A percentile compares a stretch with the other conserved stretches of the same genome.
Conservation (phyloP, 1,140 invertebrate species). For the Glossosoma conforme region DNA sequence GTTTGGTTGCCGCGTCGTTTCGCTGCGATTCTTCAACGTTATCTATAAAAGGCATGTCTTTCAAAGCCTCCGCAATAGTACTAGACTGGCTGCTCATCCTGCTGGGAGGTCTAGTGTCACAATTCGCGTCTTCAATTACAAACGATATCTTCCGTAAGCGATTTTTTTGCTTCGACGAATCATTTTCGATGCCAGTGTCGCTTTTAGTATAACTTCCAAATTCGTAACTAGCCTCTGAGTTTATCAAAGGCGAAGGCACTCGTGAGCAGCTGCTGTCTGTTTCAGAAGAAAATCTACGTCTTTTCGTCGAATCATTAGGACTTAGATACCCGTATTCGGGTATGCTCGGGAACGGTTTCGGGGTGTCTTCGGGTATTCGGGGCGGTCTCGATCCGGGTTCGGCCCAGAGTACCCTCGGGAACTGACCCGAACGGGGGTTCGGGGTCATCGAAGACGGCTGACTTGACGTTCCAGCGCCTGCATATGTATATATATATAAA, state of each 20-base stretch:
- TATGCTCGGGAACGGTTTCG: conserved; percentile 9
- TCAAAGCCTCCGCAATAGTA: conserved; percentile 26
- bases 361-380: conserved; percentile 19
- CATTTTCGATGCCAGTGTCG: too few species aligned
- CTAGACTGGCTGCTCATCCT: conserved; percentile 19
- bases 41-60: conserved; percentile 29
- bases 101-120: neutral
- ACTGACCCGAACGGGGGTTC: conserved; percentile 11
- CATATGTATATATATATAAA: too few species aligned
- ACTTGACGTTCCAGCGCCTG: conserved; percentile 26
- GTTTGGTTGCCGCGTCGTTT: too few species aligned
- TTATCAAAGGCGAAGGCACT: conserved; percentile 19
- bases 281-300: conserved; percentile 21
- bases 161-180: conserved; percentile 8
- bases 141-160: conserved; percentile 24
- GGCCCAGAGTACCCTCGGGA: conserved; percentile 27
- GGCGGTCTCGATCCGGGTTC: conserved; percentile 15
- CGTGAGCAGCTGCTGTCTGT: conserved; percentile 22
- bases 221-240: neutral
- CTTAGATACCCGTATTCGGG: conserved; percentile 12
- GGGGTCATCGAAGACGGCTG: conserved; percentile 11
- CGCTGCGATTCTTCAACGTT: conserved; percentile 13
- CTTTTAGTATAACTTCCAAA: too few species aligned
- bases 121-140: conserved; percentile 4
- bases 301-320: conserved; percentile 12